Conservation (phyloP, 1,140 invertebrate species). For the Drosophila ogumai region DNA sequence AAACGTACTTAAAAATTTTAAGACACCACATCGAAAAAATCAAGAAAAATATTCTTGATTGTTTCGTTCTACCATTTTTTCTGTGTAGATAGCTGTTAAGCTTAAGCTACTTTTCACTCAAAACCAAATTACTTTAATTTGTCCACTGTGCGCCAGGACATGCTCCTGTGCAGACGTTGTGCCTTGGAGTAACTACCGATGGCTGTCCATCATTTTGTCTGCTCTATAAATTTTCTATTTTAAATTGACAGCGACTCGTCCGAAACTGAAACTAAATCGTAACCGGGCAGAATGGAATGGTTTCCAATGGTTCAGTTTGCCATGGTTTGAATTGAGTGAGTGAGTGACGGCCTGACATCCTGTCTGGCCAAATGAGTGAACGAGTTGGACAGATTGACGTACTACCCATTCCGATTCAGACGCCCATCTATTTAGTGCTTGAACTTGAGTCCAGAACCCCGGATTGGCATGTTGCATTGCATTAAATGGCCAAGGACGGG, state of each 20-base stretch:
- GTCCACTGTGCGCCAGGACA: slow-evolving; percentile 26
- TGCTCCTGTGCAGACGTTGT: slow-evolving; percentile 49
- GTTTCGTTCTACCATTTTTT: no score
- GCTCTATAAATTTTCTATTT: slow-evolving; percentile 84
- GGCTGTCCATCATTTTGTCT: slow-evolving; percentile 83
- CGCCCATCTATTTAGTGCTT: slow-evolving; percentile 58
- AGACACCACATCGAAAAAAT: no score
- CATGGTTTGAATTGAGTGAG: slow-evolving; percentile 53
- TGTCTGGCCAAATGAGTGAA: slow-evolving; percentile 66
- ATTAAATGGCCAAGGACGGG: slow-evolving; percentile 50
- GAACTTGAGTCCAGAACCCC: slow-evolving; percentile 68
- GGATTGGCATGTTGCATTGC: slow-evolving; percentile 71
- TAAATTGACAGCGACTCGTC: slow-evolving; percentile 83
- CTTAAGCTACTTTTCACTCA: neutral
- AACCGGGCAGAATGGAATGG: slow-evolving; percentile 61
- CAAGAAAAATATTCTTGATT: no score
- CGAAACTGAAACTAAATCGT: slow-evolving; percentile 81
- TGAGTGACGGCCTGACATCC: slow-evolving; percentile 60
- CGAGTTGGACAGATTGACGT: slow-evolving; percentile 58
- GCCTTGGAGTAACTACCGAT: slow-evolving; percentile 65
- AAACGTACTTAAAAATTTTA: no score
- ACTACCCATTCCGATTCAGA: slow-evolving; percentile 40
- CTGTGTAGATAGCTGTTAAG: neutral
- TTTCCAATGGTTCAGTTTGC: slow-evolving; percentile 36
- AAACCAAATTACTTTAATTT: neutral